Evolutionary conservation across 2,797 vertebrate species (phyloP).

Genomic region (Peromyscus melanophrys): DNA sequence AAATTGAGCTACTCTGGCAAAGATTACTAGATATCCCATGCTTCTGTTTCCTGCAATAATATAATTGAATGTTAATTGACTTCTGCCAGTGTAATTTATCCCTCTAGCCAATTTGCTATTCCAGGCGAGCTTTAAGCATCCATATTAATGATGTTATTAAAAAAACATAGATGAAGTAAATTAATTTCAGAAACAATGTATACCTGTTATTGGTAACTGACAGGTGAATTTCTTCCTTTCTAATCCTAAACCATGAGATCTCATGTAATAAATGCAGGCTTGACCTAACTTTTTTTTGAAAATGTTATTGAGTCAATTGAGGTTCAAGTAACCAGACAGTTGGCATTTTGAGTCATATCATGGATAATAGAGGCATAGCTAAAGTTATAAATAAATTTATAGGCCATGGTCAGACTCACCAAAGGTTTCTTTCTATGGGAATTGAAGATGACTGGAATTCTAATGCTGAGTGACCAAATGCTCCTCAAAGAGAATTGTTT

Average conservation of each 20-base stretch:
- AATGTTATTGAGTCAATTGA: not conserved
- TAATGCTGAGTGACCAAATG: conserved; percentile 31
- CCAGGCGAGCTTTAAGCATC: not conserved
- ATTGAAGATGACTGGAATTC: not conserved
- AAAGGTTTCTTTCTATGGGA: not conserved
- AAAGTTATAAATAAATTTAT: conserved; percentile 38
- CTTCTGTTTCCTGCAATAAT: not conserved
- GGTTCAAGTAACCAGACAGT: conserved; percentile 57
- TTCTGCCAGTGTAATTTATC: not conserved
- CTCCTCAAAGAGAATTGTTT: not conserved
- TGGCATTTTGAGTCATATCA: conserved; percentile 44
- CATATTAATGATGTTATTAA: not conserved
- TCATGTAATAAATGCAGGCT: not conserved
- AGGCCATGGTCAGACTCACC: not conserved
- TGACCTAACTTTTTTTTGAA: conserved; percentile 57
- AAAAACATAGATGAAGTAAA: conserved; percentile 42
- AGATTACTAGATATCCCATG: not conserved
- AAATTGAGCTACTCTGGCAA: not conserved
- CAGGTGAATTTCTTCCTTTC: conserved; percentile 39
- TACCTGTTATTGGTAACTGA: conserved; percentile 9
- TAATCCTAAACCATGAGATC: not conserved
- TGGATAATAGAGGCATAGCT: not conserved
- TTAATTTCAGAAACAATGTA: conserved; percentile 41
- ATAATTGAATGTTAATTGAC: not conserved
- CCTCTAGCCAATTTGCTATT: not conserved